Evolutionary conservation across 2,888 invertebrate species (phyloP).

Genomic region (Chromoteleia sp.): DNA sequence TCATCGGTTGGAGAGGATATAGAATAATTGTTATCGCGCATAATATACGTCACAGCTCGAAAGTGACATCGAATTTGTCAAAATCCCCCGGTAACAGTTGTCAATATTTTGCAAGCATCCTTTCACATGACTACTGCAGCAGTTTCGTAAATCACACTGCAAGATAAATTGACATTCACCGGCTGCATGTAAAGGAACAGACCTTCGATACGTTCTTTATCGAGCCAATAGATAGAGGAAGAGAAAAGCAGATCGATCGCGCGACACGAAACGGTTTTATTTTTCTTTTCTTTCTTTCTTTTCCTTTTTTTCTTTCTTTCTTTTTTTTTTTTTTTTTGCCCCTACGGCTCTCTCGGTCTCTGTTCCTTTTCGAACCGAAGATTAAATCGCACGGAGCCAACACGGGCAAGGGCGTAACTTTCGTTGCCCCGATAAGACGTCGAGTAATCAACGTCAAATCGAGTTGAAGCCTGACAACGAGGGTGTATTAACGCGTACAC

Average conservation of each 20-base stretch:
- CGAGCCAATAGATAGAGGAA: slow-evolving; percentile 62
- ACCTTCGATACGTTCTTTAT: slow-evolving; percentile 67
- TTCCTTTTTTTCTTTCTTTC: slow-evolving; percentile 12
- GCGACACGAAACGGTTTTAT: slow-evolving; percentile 36
- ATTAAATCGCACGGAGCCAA: slow-evolving; percentile 68
- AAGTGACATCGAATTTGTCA: slow-evolving; percentile 70
- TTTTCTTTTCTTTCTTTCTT: background rate
- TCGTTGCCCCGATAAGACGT: slow-evolving; percentile 66
- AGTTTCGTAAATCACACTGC: slow-evolving; percentile 70
- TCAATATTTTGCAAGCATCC: slow-evolving; percentile 69
- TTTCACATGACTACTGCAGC: slow-evolving; percentile 70
- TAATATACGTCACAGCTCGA: slow-evolving; percentile 65
- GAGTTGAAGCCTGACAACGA: slow-evolving; percentile 68
- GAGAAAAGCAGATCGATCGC: slow-evolving; percentile 65
- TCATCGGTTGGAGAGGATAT: slow-evolving; percentile 27
- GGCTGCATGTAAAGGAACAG: slow-evolving; percentile 71
- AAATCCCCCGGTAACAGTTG: slow-evolving; percentile 65
- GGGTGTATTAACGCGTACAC: slow-evolving; percentile 69
- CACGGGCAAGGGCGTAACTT: slow-evolving; percentile 70
- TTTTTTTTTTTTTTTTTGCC: slow-evolving; percentile 7
- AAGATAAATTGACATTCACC: slow-evolving; percentile 72
- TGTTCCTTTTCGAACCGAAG: slow-evolving; percentile 57
- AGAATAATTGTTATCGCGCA: slow-evolving; percentile 65
- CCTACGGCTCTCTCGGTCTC: slow-evolving; percentile 8
- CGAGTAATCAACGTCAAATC: slow-evolving; percentile 72